Base-by-base conservation (phyloP, 2,888 invertebrate species). In the Rapana venosa region DNA sequence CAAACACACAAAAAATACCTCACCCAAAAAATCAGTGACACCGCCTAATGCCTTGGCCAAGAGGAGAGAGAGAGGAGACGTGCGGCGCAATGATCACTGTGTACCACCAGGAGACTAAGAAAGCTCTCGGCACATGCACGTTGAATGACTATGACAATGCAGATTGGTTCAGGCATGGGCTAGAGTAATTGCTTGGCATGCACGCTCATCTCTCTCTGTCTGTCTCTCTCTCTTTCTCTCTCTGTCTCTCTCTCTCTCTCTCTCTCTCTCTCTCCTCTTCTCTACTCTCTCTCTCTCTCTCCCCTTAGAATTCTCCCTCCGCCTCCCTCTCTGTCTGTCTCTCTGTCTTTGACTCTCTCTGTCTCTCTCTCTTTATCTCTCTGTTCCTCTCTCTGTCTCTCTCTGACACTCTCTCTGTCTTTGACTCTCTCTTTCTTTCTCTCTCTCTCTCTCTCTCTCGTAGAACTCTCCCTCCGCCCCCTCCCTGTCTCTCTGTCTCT, bases 231-330 rank as follows among this genome's bases (percentile, higher is more conserved):
- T 79, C 79, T 79, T 35, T 79, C 79, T 79, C 35, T 79, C 79
- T 79, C 79, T 79, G 35, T 79, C 79, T 79, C 35, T 79, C 79
- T 35, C 79, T 79, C 35, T 79, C 35, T 79, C 79, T 79, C 79
- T 79, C 79, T 35, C 17, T 79, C 30, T 77, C 77, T 77, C 77
- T 13, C 32, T 32, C 20, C 11, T 32, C 11, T 30, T 20, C 20
- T 15, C 4, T 20, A 8, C 32, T 30, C 32, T 30, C 77, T 77
- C 32, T 77, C 77, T 77, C 77, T 32, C 77, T 77, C 32, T 30
- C 77, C 32, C 77, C 32, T 32, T 77, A 11, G 30, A 30, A 32
- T 13, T 77, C 77, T 77, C 32, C 32, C 32, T 30, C 11, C 20
- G 8, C 20, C 11, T 30, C 77, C 32, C 32, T 79, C 79, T 35